phyloP scores from a whole-genome alignment of 2,797 vertebrate species.

The Macrochelys suwanniensis region DNA sequence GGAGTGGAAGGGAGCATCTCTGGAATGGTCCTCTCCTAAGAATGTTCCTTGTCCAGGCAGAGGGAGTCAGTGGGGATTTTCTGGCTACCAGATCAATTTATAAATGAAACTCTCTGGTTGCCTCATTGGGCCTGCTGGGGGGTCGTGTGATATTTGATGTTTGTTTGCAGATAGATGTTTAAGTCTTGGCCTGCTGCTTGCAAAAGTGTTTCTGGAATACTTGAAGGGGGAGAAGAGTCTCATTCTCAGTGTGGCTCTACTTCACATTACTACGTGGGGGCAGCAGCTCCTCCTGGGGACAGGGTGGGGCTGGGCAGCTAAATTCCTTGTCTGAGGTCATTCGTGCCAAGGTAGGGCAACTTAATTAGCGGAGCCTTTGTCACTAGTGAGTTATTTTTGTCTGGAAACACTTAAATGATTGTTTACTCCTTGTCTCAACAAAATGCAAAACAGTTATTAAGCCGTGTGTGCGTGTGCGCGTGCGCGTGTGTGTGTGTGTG shows the following conservation, averaged over 20 bases:
- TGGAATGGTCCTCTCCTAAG: background rate
- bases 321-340: slow-evolving; percentile 17
- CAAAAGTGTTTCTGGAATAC: background rate
- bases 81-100: background rate
- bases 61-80: background rate
- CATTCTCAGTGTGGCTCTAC: background rate
- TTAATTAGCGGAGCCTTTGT: slow-evolving; percentile 78
- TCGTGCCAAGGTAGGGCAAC: slow-evolving; percentile 61
- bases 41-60: background rate
- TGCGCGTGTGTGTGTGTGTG: too few relatives aligned
- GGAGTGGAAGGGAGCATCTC: background rate
- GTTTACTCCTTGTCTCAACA: slow-evolving; percentile 78
- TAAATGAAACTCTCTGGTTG: background rate
- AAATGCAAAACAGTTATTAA: slow-evolving; percentile 80
- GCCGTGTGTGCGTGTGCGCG: background rate
- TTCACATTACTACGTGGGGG: background rate
- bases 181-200: background rate
- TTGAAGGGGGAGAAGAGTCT: background rate
- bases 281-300: background rate
- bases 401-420: slow-evolving; percentile 77
- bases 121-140: background rate
- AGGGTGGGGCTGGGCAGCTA: background rate
- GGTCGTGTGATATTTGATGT: background rate
- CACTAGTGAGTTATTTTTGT: slow-evolving; percentile 81
- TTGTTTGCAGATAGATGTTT: background rate